Evolutionary conservation across 2,888 invertebrate genomes (phyloP).

Genomic region (Hemistola chrysoprasaria): DNA sequence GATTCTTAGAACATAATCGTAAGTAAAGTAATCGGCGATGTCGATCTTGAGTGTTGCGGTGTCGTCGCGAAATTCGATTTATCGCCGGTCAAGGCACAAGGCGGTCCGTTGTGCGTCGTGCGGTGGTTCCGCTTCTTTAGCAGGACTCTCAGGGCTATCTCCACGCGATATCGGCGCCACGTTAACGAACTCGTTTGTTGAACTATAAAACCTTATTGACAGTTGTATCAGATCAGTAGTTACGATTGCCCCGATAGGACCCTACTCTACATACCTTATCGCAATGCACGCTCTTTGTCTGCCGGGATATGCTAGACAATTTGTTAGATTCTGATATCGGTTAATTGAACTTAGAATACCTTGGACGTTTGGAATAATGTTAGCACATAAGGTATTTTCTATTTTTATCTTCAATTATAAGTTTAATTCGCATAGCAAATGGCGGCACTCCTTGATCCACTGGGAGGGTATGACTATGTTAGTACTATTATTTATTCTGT

Average conservation of each 20-base stretch:
- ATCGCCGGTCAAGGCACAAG: slow-evolving; percentile 58
- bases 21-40: slow-evolving; percentile 56
- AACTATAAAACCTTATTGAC: slow-evolving; percentile 51
- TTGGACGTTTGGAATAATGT: no score
- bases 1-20: slow-evolving; percentile 56
- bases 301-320: slow-evolving; percentile 12
- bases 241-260: slow-evolving; percentile 18
- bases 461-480: no score
- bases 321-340: slow-evolving; percentile 16
- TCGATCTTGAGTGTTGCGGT: slow-evolving; percentile 57
- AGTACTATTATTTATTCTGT: no score
- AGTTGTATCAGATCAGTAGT: slow-evolving; percentile 38
- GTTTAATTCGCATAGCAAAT: no score
- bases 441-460: no score
- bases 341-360: slow-evolving; percentile 9
- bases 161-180: slow-evolving; percentile 56
- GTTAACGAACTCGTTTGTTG: slow-evolving; percentile 60
- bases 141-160: slow-evolving; percentile 56
- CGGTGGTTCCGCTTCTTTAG: slow-evolving; percentile 64
- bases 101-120: slow-evolving; percentile 62
- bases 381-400: no score
- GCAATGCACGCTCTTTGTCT: slow-evolving; percentile 19
- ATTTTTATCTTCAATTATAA: no score
- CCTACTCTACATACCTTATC: slow-evolving; percentile 10
- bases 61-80: slow-evolving; percentile 73